Base-by-base conservation (phyloP, 2,888 invertebrate genomes). In the Serrognathus titanus region DNA sequence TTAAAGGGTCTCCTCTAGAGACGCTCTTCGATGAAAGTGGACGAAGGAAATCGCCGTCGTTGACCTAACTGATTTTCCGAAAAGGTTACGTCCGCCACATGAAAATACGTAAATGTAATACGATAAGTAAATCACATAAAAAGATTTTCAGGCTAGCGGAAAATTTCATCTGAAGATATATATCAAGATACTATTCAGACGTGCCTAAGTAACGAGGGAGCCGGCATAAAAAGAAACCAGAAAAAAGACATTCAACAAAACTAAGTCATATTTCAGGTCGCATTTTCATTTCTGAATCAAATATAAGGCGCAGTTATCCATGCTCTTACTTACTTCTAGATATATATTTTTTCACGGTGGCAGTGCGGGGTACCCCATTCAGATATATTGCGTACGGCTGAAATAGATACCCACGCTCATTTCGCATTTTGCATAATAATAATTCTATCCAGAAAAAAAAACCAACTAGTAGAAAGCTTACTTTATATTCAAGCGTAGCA, bases 231-330 rank as follows among this genome's bases (percentile, higher is more conserved):
- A 40, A 12, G 40, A 12, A 40, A 12, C 40, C 11, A 31, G 24
- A 31, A 40, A 40, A 40, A 40, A 40, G 40, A 40, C 40, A 40
- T 40, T 40, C 40, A 12, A 11, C 40, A 12, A 11, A 40, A 40
- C 40, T 40, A 40, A 40, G 40, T 40, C 40, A 40, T 40, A 40
- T 40, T 40, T 40, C 40, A 40, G 40, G 40, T 12, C 40, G 40
- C 40, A 12, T 40, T 40, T 12, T 40, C 40, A 12, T 40, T 13
- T 13, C 11, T 13, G 40, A 40, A 40, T 40, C 40, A 12, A 11
- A 12, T 12, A 40, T 40, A 12, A 40, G 12, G 11, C 12, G 9
- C 40, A 12, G 40, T 13, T 40, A 12, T 40, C 16, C 24, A 31
- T 31, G 24, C 24, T 31, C 24, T 31, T 31, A 31, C 40, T 40